A percentile compares a stretch with the other conserved stretches of the same genome.
phyloP scores from a whole-genome alignment of 2,888 invertebrate genomes.

The Pyrrhia umbra region DNA sequence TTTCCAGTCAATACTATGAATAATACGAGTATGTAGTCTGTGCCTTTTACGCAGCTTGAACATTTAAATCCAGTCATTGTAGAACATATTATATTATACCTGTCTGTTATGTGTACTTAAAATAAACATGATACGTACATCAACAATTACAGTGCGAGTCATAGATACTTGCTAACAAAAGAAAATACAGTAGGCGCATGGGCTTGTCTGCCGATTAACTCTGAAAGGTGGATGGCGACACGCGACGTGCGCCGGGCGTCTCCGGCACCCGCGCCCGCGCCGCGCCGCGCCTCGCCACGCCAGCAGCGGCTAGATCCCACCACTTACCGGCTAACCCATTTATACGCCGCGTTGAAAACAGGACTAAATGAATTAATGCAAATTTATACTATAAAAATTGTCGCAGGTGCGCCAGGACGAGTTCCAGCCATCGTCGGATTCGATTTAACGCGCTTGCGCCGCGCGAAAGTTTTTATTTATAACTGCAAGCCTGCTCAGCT shows the following conservation, averaged over 20 bases:
- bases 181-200: constrained; percentile 47
- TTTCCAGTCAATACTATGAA: not conserved
- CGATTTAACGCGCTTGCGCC: constrained; percentile 88
- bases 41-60: not conserved
- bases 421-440: constrained; percentile 87
- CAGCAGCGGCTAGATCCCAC: constrained; percentile 78
- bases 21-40: not conserved
- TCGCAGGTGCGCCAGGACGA: constrained; percentile 89
- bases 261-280: constrained; percentile 54
- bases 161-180: constrained; percentile 32
- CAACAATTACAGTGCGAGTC: not conserved
- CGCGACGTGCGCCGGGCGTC: constrained; percentile 59
- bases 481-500: constrained; percentile 74
- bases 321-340: constrained; percentile 90
- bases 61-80: not conserved
- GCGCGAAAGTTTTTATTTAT: constrained; percentile 88
- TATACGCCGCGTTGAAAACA: constrained; percentile 86
- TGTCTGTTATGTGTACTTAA: not conserved
- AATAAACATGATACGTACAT: not conserved
- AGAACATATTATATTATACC: not conserved
- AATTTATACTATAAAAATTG: constrained; percentile 91
- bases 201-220: constrained; percentile 64
- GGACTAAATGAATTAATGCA: constrained; percentile 90
- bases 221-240: constrained; percentile 63
- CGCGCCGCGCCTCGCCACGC: constrained; percentile 12